phyloP scores from a whole-genome alignment of 2,888 invertebrate species.

The Ferdinandea cuprea region DNA sequence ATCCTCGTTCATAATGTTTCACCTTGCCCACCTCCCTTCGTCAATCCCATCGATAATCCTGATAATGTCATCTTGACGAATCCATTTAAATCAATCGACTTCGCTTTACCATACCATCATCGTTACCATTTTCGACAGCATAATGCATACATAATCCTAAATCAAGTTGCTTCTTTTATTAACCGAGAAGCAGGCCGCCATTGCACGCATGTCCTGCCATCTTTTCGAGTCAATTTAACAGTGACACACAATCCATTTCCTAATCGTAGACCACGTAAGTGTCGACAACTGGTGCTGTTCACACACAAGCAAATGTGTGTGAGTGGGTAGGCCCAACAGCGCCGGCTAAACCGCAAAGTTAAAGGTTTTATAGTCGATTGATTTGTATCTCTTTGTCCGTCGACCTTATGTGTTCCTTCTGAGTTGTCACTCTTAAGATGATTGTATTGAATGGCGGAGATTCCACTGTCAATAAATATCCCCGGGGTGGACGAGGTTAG shows the following conservation, averaged over 20 bases:
- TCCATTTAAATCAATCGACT: slow-evolving; percentile 64
- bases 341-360: too few species aligned
- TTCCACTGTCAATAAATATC: too few species aligned
- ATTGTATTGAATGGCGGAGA: too few species aligned
- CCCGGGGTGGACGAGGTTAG: not conserved
- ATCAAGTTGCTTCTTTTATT: slow-evolving; percentile 56
- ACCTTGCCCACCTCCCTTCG: not conserved
- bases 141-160: slow-evolving; percentile 62
- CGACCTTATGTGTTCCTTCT: too few species aligned
- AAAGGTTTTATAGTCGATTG: too few species aligned
- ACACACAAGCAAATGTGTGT: slow-evolving; percentile 6
- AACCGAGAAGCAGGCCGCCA: slow-evolving; percentile 23
- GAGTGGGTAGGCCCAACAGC: not conserved
- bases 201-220: slow-evolving; percentile 35
- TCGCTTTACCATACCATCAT: slow-evolving; percentile 13
- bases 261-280: slow-evolving; percentile 8
- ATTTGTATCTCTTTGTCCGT: too few species aligned
- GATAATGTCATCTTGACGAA: slow-evolving; percentile 46
- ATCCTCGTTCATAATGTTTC: not conserved
- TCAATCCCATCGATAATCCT: slow-evolving; percentile 16
- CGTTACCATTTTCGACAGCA: slow-evolving; percentile 20
- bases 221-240: slow-evolving; percentile 9
- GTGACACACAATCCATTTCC: slow-evolving; percentile 53
- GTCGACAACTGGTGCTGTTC: slow-evolving; percentile 25
- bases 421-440: too few species aligned